Percentiles rank a stretch among this genome's conserved stretches.
phyloP scores from a whole-genome alignment of 2,113 vertebrate species.

The Opisthocomus hoazin region DNA sequence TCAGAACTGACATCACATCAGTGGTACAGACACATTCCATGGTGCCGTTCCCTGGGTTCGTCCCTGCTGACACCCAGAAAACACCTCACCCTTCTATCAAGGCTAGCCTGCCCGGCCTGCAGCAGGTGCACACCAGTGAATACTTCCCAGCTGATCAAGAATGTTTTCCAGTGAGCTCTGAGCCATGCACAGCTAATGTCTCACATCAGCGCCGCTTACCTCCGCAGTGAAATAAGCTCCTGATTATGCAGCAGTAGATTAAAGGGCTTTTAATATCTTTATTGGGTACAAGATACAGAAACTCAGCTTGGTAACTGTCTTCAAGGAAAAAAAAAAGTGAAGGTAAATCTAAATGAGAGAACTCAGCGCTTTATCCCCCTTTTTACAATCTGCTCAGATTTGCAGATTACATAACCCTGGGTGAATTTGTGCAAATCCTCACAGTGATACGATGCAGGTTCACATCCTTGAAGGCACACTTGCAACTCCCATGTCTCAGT shows the following conservation, averaged over 20 bases:
- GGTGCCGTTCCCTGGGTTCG: not conserved
- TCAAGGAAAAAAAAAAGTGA: not conserved
- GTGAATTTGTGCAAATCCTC: not conserved
- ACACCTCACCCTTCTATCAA: not conserved
- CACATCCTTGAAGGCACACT: not conserved
- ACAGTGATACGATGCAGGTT: not conserved
- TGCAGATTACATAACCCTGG: not conserved
- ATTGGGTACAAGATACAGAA: slow-evolving; percentile 20
- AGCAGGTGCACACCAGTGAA: not conserved
- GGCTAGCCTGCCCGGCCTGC: not conserved
- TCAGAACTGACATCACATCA: not conserved
- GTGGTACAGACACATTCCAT: not conserved
- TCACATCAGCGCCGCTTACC: not conserved
- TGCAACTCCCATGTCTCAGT: not conserved
- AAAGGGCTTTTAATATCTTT: slow-evolving; percentile 28
- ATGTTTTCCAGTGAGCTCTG: not conserved
- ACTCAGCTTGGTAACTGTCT: not conserved
- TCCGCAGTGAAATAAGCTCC: not conserved
- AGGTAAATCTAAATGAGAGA: not conserved
- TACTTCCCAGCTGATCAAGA: not conserved
- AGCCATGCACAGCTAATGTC: not conserved
- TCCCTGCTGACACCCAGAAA: not conserved
- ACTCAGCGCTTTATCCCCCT: not conserved
- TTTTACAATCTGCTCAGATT: not conserved
- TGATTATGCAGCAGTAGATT: slow-evolving; percentile 22